phyloP scores from a whole-genome alignment of 2,797 vertebrate genomes.

The Peromyscus nudipes region DNA sequence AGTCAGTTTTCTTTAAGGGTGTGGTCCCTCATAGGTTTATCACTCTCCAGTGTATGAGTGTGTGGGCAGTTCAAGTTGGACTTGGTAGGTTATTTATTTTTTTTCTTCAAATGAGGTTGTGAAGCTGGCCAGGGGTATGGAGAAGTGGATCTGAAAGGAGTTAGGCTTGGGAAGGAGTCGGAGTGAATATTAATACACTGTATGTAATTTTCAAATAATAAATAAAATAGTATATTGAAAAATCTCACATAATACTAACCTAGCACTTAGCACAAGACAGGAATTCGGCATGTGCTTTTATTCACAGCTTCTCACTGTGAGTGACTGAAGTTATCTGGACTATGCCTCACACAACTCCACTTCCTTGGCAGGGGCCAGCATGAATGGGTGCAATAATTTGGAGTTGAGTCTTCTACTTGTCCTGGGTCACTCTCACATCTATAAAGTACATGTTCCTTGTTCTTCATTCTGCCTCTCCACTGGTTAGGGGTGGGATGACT shows the following conservation, averaged over 20 bases:
- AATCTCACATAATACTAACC: neutral
- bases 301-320: constrained; percentile 7
- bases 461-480: neutral
- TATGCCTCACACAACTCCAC: neutral
- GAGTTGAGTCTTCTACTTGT: neutral
- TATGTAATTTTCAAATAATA: neutral
- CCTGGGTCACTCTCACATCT: neutral
- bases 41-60: neutral
- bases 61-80: neutral
- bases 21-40: neutral
- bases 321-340: neutral
- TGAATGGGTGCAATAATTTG: neutral
- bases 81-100: too few species aligned
- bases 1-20: neutral
- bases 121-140: neutral
- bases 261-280: neutral
- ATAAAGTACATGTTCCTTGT: neutral
- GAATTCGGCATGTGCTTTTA: neutral
- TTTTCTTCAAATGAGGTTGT: neutral
- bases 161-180: neutral
- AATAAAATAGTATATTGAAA: neutral
- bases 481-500: neutral
- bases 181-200: neutral
- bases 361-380: neutral
- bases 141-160: neutral